Evolutionary conservation across 1,140 invertebrate genomes (phyloP).

Genomic region (Brachionus asplanchnoidis): DNA sequence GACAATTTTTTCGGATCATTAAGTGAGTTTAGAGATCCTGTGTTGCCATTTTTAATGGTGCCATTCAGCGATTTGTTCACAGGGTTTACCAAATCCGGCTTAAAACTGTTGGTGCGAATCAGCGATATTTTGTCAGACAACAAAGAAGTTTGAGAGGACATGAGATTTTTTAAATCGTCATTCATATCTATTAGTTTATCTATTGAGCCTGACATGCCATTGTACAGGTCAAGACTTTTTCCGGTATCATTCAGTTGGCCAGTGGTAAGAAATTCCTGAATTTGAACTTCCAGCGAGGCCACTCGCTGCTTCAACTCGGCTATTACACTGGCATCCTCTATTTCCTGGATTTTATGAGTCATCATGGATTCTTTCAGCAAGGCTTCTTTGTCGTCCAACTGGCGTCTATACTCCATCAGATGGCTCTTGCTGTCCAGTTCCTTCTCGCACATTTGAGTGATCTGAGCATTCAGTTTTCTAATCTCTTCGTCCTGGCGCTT

Average conservation of each 20-base stretch:
- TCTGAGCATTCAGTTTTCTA: not conserved
- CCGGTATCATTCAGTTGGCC: constrained; percentile 32
- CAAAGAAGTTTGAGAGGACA: constrained; percentile 11
- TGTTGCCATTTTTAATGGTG: not conserved
- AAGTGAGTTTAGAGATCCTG: not conserved
- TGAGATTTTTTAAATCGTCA: constrained; percentile 13
- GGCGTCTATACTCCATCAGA: constrained; percentile 1
- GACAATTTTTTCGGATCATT: not conserved
- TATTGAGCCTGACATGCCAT: constrained; percentile 12
- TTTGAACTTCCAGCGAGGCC: constrained; percentile 70
- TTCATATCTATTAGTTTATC: constrained; percentile 28
- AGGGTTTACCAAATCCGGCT: not conserved
- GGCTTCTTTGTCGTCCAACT: constrained; percentile 25
- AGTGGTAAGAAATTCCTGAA: constrained; percentile 35
- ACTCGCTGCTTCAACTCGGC: constrained; percentile 92
- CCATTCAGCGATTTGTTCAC: constrained; percentile 12
- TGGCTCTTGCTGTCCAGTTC: not conserved
- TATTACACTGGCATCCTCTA: constrained; percentile 83
- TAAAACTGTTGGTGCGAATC: not conserved
- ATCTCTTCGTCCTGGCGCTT: constrained; percentile 38
- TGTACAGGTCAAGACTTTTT: constrained; percentile 31
- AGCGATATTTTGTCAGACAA: not conserved
- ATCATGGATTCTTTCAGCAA: constrained; percentile 82
- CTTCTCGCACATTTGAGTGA: not conserved
- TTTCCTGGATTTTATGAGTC: constrained; percentile 86